Percentiles rank a stretch among this genome's conserved stretches.
Conservation (phyloP, 1,140 invertebrate genomes). For the Drosophila arizonae region DNA sequence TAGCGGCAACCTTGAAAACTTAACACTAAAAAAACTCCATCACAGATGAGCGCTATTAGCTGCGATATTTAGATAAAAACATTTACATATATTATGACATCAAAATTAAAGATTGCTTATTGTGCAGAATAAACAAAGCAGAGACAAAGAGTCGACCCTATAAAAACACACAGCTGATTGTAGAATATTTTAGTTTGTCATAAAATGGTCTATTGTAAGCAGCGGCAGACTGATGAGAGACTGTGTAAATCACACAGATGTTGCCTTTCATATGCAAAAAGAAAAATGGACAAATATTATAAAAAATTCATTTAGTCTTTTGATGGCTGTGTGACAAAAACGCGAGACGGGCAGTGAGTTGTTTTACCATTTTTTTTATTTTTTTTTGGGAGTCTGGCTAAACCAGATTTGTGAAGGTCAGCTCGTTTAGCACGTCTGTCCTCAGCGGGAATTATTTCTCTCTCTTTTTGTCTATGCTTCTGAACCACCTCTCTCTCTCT, state of each 20-base stretch:
- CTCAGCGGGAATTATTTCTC: constrained; percentile 8
- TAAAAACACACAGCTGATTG: constrained; percentile 34
- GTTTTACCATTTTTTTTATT: neutral
- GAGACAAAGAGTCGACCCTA: neutral
- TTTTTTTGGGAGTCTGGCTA: constrained; percentile 34
- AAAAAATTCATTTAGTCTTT: constrained; percentile 46
- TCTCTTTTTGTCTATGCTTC: neutral
- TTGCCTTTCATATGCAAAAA: constrained; percentile 72
- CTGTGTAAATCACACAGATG: constrained; percentile 44
- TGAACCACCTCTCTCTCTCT: neutral
- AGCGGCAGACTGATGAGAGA: constrained; percentile 22
- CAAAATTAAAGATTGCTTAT: constrained; percentile 29
- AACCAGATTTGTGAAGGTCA: constrained; percentile 76
- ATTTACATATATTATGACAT: constrained; percentile 63
- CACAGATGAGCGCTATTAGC: constrained; percentile 19
- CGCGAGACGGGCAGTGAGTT: constrained; percentile 19
- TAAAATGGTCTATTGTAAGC: constrained; percentile 56
- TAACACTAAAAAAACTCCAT: constrained; percentile 4
- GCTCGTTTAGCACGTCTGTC: constrained; percentile 58
- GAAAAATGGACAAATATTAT: constrained; percentile 23
- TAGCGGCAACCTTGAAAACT: constrained; percentile 57
- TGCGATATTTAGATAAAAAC: constrained; percentile 18
- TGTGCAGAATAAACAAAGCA: constrained; percentile 36
- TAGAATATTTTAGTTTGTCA: constrained; percentile 54
- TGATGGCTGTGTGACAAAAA: constrained; percentile 43